These are phyloP conservation scores for Oxyteleia sp. DNA, from an alignment of 2,888 invertebrate species.

Conservation along the genomic window DNA sequence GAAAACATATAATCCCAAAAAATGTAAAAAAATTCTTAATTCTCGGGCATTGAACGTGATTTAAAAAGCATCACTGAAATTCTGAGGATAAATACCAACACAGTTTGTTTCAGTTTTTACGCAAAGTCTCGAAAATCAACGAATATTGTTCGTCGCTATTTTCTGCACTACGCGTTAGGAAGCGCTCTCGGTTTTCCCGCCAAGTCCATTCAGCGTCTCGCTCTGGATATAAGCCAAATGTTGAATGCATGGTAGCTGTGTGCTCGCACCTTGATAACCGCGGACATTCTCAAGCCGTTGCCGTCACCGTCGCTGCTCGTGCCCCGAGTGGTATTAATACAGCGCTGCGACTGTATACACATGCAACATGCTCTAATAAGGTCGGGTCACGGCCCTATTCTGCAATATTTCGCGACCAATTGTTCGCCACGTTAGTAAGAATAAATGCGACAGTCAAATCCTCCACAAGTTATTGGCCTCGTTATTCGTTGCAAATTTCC, in stretches of 20 bases:
- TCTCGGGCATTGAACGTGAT: too few species aligned
- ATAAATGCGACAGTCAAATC: constrained; percentile 81
- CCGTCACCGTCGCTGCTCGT: constrained; percentile 59
- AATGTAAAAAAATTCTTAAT: too few species aligned
- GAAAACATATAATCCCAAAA: too few species aligned
- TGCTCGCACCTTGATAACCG: constrained; percentile 68
- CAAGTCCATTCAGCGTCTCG: constrained; percentile 86
- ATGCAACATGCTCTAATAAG: constrained; percentile 79
- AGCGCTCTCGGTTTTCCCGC: constrained; percentile 83
- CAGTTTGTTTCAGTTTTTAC: background rate
- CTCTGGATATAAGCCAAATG: constrained; percentile 86
- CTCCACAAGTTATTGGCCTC: constrained; percentile 79
- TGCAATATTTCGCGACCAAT: constrained; percentile 81
- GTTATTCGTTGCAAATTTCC: constrained; percentile 77
- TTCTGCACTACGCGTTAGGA: constrained; percentile 67
- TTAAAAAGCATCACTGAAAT: background rate
- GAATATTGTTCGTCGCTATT: constrained; percentile 24
- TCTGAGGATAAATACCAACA: background rate
- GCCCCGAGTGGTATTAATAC: constrained; percentile 52
- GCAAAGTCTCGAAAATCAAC: constrained; percentile 15
- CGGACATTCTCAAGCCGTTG: constrained; percentile 67
- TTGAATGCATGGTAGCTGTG: constrained; percentile 79
- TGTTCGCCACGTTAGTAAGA: constrained; percentile 78
- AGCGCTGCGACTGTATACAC: constrained; percentile 54
- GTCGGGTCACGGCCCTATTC: constrained; percentile 79